Evolutionary conservation across 2,888 invertebrate species (phyloP).

Genomic region (Onchidella celtica): DNA sequence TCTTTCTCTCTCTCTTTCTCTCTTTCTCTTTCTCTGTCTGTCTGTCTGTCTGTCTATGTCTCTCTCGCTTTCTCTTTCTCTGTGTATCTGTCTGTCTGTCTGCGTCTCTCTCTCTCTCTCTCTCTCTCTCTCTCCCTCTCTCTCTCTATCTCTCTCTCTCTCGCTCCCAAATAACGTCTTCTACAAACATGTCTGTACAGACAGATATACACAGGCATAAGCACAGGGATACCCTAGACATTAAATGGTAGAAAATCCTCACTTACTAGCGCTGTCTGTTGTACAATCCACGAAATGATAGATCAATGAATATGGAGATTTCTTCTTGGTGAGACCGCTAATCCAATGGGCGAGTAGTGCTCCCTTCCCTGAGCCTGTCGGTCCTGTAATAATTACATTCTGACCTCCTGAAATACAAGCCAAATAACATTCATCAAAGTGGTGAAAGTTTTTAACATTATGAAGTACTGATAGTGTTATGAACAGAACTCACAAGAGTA

Average conservation of each 20-base stretch:
- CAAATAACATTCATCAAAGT: neutral
- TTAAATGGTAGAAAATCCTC: neutral
- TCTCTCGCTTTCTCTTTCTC: no score
- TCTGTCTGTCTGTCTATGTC: no score
- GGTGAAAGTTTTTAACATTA: no score
- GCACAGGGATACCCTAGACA: neutral
- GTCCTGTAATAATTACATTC: slow-evolving; percentile 62
- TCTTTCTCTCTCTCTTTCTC: slow-evolving; percentile 7
- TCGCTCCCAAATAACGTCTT: no score
- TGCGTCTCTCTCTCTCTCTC: no score
- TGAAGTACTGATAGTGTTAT: no score
- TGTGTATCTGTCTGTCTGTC: no score
- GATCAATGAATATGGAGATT: slow-evolving; percentile 53
- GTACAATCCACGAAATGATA: slow-evolving; percentile 72
- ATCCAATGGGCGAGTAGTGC: slow-evolving; percentile 71
- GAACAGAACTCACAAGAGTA: no score
- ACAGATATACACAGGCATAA: neutral
- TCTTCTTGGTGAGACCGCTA: slow-evolving; percentile 53
- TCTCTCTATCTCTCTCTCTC: no score
- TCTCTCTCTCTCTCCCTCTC: no score
- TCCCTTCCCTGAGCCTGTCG: slow-evolving; percentile 71
- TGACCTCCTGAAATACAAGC: slow-evolving; percentile 12
- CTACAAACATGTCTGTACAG: neutral
- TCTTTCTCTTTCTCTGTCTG: neutral
- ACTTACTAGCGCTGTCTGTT: slow-evolving; percentile 48